Conservation (phyloP, 2,888 invertebrate species). For the Uloborus plumipes region DNA sequence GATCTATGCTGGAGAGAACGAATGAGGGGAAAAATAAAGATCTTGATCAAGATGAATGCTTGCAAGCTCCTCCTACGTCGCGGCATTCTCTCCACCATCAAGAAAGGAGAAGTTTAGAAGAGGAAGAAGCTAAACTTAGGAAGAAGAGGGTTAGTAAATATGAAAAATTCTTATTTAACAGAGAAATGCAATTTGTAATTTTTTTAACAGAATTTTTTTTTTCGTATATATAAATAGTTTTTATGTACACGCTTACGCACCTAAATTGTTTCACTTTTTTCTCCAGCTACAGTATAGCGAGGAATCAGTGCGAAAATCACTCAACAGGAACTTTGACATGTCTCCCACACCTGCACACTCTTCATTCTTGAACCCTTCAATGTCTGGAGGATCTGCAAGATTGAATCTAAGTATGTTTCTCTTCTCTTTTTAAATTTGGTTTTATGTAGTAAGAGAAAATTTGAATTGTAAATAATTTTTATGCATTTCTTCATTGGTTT, state of each 20-base stretch:
- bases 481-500: too few relatives aligned
- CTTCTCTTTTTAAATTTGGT: not conserved
- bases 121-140: constrained; percentile 54
- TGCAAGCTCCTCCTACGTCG: constrained; percentile 15
- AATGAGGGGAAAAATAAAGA: constrained; percentile 39
- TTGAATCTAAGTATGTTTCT: constrained; percentile 30
- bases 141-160: constrained; percentile 46
- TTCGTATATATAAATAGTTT: too few relatives aligned
- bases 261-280: not conserved
- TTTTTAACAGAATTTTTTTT: too few relatives aligned
- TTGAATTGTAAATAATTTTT: too few relatives aligned
- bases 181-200: too few relatives aligned
- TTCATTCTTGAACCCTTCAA: constrained; percentile 44
- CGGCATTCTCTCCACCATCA: constrained; percentile 42
- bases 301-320: constrained; percentile 51
- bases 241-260: too few relatives aligned
- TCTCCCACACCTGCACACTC: constrained; percentile 55
- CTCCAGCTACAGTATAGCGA: constrained; percentile 56
- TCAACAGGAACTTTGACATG: constrained; percentile 54
- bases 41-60: constrained; percentile 26
- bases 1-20: constrained; percentile 46
- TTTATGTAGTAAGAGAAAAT: too few relatives aligned
- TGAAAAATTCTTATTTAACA: not conserved
- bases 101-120: constrained; percentile 49
- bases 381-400: constrained; percentile 36